Evolutionary conservation across 2,888 invertebrate species (phyloP).

Genomic region (Omphaloscelis lunosa): DNA sequence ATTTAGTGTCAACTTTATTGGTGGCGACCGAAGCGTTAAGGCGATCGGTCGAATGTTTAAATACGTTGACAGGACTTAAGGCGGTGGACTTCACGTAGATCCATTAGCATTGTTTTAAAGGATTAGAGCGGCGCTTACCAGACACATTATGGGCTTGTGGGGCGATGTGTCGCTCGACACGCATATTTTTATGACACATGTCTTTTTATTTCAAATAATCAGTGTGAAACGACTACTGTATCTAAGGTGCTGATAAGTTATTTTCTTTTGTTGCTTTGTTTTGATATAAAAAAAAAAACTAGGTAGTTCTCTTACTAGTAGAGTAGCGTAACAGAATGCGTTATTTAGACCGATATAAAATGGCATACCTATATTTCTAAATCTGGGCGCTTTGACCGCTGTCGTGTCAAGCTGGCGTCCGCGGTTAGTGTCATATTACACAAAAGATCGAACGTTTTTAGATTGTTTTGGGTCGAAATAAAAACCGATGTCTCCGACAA

Average conservation of each 20-base stretch:
- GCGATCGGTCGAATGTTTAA: slow-evolving; percentile 83
- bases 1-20: slow-evolving; percentile 90
- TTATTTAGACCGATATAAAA: slow-evolving; percentile 61
- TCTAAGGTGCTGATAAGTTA: slow-evolving; percentile 79
- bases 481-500: slow-evolving; percentile 86
- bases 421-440: slow-evolving; percentile 86
- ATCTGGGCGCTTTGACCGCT: slow-evolving; percentile 78
- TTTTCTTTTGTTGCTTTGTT: slow-evolving; percentile 65
- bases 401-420: slow-evolving; percentile 76
- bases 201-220: slow-evolving; percentile 82
- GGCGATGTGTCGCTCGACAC: slow-evolving; percentile 81
- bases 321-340: slow-evolving; percentile 1
- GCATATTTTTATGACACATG: slow-evolving; percentile 89
- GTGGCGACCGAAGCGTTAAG: slow-evolving; percentile 88
- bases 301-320: slow-evolving; percentile 35
- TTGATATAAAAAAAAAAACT: slow-evolving; percentile 60
- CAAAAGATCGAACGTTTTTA: slow-evolving; percentile 83
- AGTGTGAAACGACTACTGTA: slow-evolving; percentile 87
- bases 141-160: slow-evolving; percentile 71
- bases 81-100: slow-evolving; percentile 86
- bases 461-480: slow-evolving; percentile 86
- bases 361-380: slow-evolving; percentile 72
- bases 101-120: slow-evolving; percentile 91
- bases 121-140: slow-evolving; percentile 88
- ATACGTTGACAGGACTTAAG: slow-evolving; percentile 87